Evolutionary conservation across 2,888 invertebrate species (phyloP).

Genomic region (Eristalis pertinax): DNA sequence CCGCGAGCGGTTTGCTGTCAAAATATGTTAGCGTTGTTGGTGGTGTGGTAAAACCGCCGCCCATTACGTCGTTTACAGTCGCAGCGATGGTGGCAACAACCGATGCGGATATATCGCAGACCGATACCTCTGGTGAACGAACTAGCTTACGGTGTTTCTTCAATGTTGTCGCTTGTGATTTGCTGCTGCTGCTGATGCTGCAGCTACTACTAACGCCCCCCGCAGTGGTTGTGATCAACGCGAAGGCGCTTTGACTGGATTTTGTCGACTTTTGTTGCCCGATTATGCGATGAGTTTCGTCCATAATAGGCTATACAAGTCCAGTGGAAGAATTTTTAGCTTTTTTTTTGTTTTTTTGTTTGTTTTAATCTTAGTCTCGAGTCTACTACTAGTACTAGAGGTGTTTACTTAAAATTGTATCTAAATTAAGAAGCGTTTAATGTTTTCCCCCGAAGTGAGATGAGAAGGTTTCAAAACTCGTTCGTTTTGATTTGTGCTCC

Average conservation of each 20-base stretch:
- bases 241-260: slow-evolving; percentile 40
- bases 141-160: slow-evolving; percentile 59
- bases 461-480: slow-evolving; percentile 35
- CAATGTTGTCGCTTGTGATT: slow-evolving; percentile 3
- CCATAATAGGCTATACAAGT: slow-evolving; percentile 61
- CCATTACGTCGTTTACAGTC: slow-evolving; percentile 78
- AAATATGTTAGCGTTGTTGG: slow-evolving; percentile 73
- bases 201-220: neutral
- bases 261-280: slow-evolving; percentile 48
- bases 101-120: slow-evolving; percentile 68
- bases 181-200: neutral
- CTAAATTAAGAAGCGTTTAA: slow-evolving; percentile 61
- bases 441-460: slow-evolving; percentile 64
- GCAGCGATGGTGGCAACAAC: slow-evolving; percentile 69
- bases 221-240: slow-evolving; percentile 4
- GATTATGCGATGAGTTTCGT: slow-evolving; percentile 48
- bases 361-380: slow-evolving; percentile 29
- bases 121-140: slow-evolving; percentile 72
- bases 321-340: slow-evolving; percentile 6
- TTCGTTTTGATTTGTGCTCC: slow-evolving; percentile 18
- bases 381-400: slow-evolving; percentile 35
- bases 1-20: slow-evolving; percentile 54
- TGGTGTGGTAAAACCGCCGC: slow-evolving; percentile 79
- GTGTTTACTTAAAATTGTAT: slow-evolving; percentile 35
- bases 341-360: too few species aligned